Evolutionary conservation across 2,888 invertebrate genomes (phyloP).

Genomic region (Craniophora ligustri): DNA sequence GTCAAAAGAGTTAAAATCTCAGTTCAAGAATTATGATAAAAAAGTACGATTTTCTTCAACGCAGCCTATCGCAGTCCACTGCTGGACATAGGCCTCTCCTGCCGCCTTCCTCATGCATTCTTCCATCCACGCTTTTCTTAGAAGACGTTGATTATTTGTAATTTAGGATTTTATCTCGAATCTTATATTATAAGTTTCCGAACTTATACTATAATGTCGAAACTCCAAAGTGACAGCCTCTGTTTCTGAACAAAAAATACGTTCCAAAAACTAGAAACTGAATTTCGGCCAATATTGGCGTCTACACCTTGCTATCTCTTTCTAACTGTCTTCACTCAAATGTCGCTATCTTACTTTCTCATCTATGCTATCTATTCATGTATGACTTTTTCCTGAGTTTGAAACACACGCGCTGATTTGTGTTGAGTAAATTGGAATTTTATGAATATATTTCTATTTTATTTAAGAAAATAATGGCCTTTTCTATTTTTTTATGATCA

Average conservation of each 20-base stretch:
- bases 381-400: neutral
- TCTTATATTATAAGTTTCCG: no score
- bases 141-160: no score
- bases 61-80: no score
- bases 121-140: no score
- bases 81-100: no score
- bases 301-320: slow-evolving; percentile 12
- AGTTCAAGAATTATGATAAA: no score
- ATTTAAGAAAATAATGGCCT: neutral
- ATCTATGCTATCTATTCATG: slow-evolving; percentile 8
- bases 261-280: neutral
- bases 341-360: slow-evolving; percentile 16
- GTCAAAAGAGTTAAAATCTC: no score
- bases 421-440: slow-evolving; percentile 32
- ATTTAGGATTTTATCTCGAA: no score
- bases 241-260: slow-evolving; percentile 42
- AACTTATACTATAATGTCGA: slow-evolving; percentile 3
- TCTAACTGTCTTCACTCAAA: neutral
- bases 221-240: slow-evolving; percentile 7
- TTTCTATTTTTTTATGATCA: neutral
- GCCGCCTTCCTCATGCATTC: no score
- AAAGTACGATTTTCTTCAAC: no score
- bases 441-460: slow-evolving; percentile 3
- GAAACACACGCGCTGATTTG: slow-evolving; percentile 17
- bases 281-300: neutral